Evolutionary conservation across 2,888 invertebrate genomes (phyloP), one percentile per base, ranked within the genome.

Genomic region (Eupithecia inturbata): DNA sequence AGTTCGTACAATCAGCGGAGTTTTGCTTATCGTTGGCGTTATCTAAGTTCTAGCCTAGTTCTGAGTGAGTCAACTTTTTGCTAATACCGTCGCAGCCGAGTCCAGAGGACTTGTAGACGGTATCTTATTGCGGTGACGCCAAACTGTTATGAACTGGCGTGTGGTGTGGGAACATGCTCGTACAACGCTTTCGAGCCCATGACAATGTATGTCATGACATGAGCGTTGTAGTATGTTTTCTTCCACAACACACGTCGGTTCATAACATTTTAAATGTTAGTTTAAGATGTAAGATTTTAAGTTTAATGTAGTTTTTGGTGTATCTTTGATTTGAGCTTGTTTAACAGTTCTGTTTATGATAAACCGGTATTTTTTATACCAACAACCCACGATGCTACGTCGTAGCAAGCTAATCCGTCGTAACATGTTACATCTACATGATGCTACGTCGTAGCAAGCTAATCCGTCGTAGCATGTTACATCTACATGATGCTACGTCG

Each of bases 101-200:
- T 12, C 36, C 39, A 66, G 41, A 66, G n/a, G 36, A 66, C 36
- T 66, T 39, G 19, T 31, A 62, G 62, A 62, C 22, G 26, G 14
- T 57, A 16, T 36, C 39, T 14, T 33, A 62, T 31, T 62, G 62
- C 31, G 62, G 28, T 31, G 9, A 31, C 22, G 53, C 53, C 53
- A 53, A 31, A 26, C 31, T 22, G 31, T 28, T 31, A 62, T 67
- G 41, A 84, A 88, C 87, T 88, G 87, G 86, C 88, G 83, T 88
- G 85, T 85, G 84, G 64, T 5, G 57, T 14, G 26, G 22, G 26
- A 14, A 26, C 49, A 45, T 22, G 10, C n/a, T 1, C 10, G n/a
- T 22, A 53, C 53, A 53, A n/a, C 3, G 53, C 10, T 22, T 53
- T 53, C 9, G 22, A 12, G 10, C 53, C 0, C 57, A 12, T 53